Base-by-base conservation (phyloP, 2,113 vertebrate species). In the Pristiophorus japonicus region DNA sequence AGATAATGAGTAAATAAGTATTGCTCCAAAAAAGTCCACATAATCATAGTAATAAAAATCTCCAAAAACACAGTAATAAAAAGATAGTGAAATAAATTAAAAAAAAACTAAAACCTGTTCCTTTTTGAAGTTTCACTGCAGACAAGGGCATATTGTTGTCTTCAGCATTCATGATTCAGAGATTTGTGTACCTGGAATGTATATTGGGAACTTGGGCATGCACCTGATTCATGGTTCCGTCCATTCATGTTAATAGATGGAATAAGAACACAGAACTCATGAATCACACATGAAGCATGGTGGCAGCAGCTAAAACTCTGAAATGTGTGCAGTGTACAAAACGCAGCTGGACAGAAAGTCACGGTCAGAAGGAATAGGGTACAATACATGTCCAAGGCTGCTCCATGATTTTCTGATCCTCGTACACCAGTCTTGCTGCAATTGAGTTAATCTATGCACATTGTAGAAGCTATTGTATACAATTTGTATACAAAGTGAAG, bases 401-500 rank as follows among this genome's bases (percentile, higher is more conserved):
- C 34, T 18, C 78, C 88, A 34, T 42, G n/a, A 92, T 92, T 92
- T 92, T 92, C n/a, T 63, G 34, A 92, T 63, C 14, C 5, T n/a
- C 88, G 11, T n/a, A 14, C 4, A n/a, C 87, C 30, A 30, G 59
- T 34, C 12, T 55, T n/a, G 87, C 4, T 38, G 30, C 16, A 63
- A 65, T 63, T 92, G 16, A 18, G 62, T 91, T 63, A 63, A 91
- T 8, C 22, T 70, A 51, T 70, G 45, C 42, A 70, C 10, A 30
- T 70, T 94, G 38, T 70, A 94, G 65, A 94, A 70, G 63, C 63
- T 67, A 66, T 67, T 45, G 59, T 70, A 73, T 73, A 51, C 42
- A 94, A 70, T 94, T 94, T 45, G 92, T 94, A 94, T 94, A 94
- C 93, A 94, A 70, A 34, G 93, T 27, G 65, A 94, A 94, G 66